Conservation (phyloP, 1,140 invertebrate species). For the Trichomalopsis sarcophagae region DNA sequence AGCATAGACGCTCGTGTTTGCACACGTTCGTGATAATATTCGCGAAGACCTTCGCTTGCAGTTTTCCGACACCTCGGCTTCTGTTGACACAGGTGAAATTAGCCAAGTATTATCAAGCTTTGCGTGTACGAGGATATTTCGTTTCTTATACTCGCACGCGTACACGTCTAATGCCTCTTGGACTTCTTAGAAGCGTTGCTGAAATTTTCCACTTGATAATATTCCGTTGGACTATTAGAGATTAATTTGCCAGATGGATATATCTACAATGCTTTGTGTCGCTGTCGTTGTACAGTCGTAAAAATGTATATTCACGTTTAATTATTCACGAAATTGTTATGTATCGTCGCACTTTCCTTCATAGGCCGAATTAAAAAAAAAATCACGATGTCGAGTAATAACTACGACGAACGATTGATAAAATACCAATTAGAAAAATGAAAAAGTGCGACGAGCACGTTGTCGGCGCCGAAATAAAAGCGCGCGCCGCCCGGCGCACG, state of each 20-base stretch:
- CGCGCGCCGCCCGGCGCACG: background rate
- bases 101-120: background rate
- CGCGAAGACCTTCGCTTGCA: background rate
- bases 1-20: background rate
- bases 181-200: background rate
- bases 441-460: background rate
- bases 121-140: background rate
- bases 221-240: background rate
- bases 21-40: background rate
- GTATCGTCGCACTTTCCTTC: too few relatives aligned
- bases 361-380: background rate
- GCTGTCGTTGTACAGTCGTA: too few relatives aligned
- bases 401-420: too few relatives aligned
- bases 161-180: background rate
- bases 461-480: background rate
- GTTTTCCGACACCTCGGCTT: background rate
- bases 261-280: too few relatives aligned
- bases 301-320: too few relatives aligned
- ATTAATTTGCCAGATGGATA: background rate
- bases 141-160: background rate
- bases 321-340: too few relatives aligned
- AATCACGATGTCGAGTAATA: too few relatives aligned
- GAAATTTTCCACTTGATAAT: background rate
- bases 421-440: background rate
- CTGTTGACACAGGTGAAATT: conserved; percentile 17